Evolutionary conservation across 1,140 invertebrate genomes (phyloP).

Genomic region (Nixonia krombeini): DNA sequence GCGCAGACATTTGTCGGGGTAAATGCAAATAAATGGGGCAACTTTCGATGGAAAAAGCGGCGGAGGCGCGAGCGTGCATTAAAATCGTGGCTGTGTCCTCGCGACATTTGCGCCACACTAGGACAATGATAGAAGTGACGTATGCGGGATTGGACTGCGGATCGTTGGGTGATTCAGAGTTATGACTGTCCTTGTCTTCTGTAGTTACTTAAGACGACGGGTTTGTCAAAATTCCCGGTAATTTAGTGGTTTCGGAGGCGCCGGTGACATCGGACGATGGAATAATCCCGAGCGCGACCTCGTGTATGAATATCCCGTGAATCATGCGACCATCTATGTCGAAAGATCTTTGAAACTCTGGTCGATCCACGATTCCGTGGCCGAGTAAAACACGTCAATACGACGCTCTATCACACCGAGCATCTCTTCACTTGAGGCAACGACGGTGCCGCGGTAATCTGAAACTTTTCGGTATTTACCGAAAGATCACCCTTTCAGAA

Average conservation of each 20-base stretch:
- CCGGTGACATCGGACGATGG: no score
- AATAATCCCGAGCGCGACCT: no score
- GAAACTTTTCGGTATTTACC: conserved; percentile 1
- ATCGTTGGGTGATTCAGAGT: conserved; percentile 68
- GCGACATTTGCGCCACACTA: no score
- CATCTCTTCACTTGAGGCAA: neutral
- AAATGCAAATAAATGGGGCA: no score
- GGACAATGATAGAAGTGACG: no score
- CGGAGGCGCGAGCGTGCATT: neutral
- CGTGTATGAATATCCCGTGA: neutral
- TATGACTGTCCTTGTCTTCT: conserved; percentile 63
- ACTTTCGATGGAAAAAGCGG: no score
- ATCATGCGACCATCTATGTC: no score
- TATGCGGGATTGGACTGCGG: conserved; percentile 60
- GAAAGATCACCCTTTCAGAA: neutral
- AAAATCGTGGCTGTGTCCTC: neutral
- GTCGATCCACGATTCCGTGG: no score
- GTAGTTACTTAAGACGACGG: conserved; percentile 44
- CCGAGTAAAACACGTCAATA: no score
- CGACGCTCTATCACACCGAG: no score
- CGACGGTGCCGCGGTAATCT: conserved; percentile 6
- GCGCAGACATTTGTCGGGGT: no score
- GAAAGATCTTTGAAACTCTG: conserved; percentile 9
- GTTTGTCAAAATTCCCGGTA: conserved; percentile 46
- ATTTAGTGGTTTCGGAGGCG: conserved; percentile 13